Evolutionary conservation across 2,797 vertebrate species (phyloP).

Genomic region (Carcharodon carcharias): DNA sequence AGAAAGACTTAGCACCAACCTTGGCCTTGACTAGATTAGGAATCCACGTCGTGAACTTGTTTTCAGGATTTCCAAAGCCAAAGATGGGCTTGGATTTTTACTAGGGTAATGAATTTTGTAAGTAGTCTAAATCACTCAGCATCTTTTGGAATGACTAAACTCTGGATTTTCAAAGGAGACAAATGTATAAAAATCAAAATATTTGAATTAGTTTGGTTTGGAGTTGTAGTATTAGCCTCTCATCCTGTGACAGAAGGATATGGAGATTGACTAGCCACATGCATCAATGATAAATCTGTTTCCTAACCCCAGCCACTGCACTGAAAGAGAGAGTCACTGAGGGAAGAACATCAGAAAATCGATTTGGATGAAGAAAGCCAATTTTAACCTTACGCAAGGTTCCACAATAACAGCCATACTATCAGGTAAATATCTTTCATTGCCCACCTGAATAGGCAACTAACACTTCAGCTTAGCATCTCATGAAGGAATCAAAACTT

Average conservation of each 20-base stretch:
- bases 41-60: neutral
- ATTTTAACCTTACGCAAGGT: neutral
- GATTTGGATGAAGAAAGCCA: neutral
- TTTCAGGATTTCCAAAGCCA: neutral
- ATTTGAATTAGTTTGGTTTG: neutral
- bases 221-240: neutral
- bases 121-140: neutral
- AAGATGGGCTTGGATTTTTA: neutral
- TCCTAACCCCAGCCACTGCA: neutral
- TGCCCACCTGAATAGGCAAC: neutral
- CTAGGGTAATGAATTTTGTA: neutral
- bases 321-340: neutral
- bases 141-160: neutral
- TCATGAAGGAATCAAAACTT: neutral
- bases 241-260: neutral
- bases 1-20: neutral
- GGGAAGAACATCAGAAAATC: neutral
- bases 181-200: neutral
- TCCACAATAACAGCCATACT: neutral
- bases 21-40: neutral
- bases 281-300: neutral
- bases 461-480: neutral
- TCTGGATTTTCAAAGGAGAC: neutral
- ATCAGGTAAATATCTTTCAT: neutral
- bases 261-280: neutral